phyloP scores from a whole-genome alignment of 1,140 invertebrate genomes.

The Lerema accius region DNA sequence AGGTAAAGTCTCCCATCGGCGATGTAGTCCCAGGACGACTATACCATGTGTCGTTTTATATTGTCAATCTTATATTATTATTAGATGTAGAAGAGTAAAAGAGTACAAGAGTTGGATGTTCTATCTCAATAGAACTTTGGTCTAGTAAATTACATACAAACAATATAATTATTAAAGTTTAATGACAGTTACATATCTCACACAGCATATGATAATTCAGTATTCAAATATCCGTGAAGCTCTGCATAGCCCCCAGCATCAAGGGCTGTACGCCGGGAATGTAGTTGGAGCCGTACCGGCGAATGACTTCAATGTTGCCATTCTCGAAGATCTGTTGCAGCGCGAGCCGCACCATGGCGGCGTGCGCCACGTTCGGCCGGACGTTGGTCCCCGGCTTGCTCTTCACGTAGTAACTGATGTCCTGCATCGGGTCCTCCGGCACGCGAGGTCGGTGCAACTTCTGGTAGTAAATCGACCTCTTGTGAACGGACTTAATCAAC shows the following conservation, averaged over 20 bases:
- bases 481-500: conserved; percentile 25
- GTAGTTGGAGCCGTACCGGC: conserved; percentile 16
- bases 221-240: not conserved
- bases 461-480: conserved; percentile 20
- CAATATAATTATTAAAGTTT: no score
- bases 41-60: no score
- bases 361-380: conserved; percentile 40
- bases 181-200: no score
- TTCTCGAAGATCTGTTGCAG: conserved; percentile 18
- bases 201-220: not conserved
- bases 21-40: no score
- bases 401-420: conserved; percentile 60
- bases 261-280: conserved; percentile 13
- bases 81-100: no score
- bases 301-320: conserved; percentile 7
- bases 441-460: conserved; percentile 28
- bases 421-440: conserved; percentile 44
- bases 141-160: no score
- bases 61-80: no score
- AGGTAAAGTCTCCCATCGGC: no score
- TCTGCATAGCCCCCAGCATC: not conserved
- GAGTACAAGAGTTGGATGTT: no score
- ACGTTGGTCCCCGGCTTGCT: conserved; percentile 46
- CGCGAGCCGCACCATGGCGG: conserved; percentile 28
- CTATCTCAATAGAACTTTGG: no score